Base-by-base conservation (phyloP, 2,797 vertebrate genomes). In the Ceryle rudis region DNA sequence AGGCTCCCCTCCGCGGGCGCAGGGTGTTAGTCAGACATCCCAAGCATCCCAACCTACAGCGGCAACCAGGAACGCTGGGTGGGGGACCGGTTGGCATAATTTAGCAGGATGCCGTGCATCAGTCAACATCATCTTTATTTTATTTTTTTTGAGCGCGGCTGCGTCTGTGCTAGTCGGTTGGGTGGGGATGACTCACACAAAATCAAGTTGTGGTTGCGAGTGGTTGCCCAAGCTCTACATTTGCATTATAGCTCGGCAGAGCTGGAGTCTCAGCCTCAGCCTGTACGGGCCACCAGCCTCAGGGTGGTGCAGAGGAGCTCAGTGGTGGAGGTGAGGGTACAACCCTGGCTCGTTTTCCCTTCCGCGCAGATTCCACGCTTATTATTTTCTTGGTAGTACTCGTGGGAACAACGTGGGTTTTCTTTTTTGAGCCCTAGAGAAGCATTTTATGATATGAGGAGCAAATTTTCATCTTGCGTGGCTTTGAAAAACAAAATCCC, bases 391-490 rank as follows among this genome's bases (percentile, higher is more conserved):
- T 3, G 10, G 12, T 16, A 20, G 26, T 5, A 2, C n/a, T 11
- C 0, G 0, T 57, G 77, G 46, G 60, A 77, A 28, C 8, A 17
- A 3, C 15, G 5, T 46, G 9, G 0, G 0, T 2, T 17, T 55
- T 44, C 23, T 47, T 41, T 18, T 47, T 31, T 31, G 31, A 44
- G 31, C 60, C 41, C 33, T 33, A 35, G 25, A 41, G 41, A 33
- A 58, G 44, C 1, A 12, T 12, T 51, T 26, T 29, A 1, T 5
- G 47, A 22, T 9, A 5, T 0, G 2, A 57, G 8, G 2, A 6
- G 29, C 14, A 57, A 8, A 8, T 16, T 8, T 26, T 29, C n/a
- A 9, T 18, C 26, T 33, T 2, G 28, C 5, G 14, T 51, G 51
- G n/a, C n/a, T 83, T 77, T 44, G 41, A 39, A 8, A 16, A 2